Percentiles rank a stretch among this genome's conserved stretches.
These are phyloP conservation scores for Cinara cedri DNA, from an alignment of 2,888 invertebrate species.

Conservation along the genomic window DNA sequence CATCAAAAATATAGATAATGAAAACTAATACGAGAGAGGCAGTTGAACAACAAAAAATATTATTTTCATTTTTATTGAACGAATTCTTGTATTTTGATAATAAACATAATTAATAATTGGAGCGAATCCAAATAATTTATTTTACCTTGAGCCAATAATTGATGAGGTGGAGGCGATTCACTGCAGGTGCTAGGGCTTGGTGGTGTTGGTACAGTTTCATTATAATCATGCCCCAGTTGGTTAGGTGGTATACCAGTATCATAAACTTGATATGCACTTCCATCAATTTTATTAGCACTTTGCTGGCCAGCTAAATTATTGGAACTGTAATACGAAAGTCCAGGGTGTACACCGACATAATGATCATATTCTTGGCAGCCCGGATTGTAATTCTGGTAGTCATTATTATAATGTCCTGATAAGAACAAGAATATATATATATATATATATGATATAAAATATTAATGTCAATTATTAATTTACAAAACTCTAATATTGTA, in stretches of 20 bases:
- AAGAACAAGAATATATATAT: not conserved
- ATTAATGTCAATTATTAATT: not conserved
- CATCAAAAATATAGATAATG: too few species aligned
- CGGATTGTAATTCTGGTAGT: conserved; percentile 48
- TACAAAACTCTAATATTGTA: not conserved
- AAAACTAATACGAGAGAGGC: too few species aligned
- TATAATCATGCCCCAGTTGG: conserved; percentile 60
- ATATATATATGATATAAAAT: not conserved
- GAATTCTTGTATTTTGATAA: too few species aligned
- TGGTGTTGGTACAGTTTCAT: conserved; percentile 62
- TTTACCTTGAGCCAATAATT: conserved; percentile 58
- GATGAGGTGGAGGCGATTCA: conserved; percentile 63
- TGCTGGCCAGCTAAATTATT: conserved; percentile 28
- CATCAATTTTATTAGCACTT: conserved; percentile 33
- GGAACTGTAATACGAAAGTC: conserved; percentile 41
- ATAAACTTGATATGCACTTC: conserved; percentile 48
- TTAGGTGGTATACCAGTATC: conserved; percentile 59
- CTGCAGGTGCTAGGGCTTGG: conserved; percentile 62
- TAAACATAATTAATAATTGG: too few species aligned
- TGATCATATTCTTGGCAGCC: conserved; percentile 51
- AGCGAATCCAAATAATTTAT: not conserved
- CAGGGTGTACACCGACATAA: conserved; percentile 43
- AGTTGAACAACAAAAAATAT: too few species aligned
- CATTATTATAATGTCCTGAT: conserved; percentile 51
- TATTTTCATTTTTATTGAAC: too few species aligned